Base-by-base conservation (phyloP, 1,140 invertebrate genomes). In the Lordiphosa mommai region DNA sequence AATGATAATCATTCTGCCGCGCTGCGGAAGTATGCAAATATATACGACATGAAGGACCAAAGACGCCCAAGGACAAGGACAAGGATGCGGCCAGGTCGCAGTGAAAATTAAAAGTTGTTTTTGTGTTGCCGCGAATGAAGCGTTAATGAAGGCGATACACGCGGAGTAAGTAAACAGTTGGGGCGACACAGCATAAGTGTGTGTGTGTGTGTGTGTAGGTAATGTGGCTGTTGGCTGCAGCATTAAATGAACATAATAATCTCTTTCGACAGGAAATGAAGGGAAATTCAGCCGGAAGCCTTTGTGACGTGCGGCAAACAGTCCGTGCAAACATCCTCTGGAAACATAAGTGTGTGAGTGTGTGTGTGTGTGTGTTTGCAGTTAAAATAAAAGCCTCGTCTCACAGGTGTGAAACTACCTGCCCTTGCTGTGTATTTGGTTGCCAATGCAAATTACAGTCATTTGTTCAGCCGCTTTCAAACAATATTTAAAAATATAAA, bases 1-100 rank as follows among this genome's bases (percentile, higher is more conserved):
- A 82, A 82, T 82, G 76, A 82, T 82, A 84, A 82, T 82, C 76
- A 82, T 82, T 84, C 84, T 58, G 77, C 76, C 63, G 76, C 67
- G 80, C 63, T 66, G 61, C 72, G 77, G 76, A 82, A 82, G 77
- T 82, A 84, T 82, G 76, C 77, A 82, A 82, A 82, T 84, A 82
- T 80, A 80, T 82, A 84, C 58, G 77, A 52, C 66, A 60, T 65
- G 48, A 65, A 65, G 34, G 61, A 41, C 63, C 17, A 30, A 52
- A 63, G 63, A 43, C 63, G 38, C 5, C 30, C 37, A 20, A 37
- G 46, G 34, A 49, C 48, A 61, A 64, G 47, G 43, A 50, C 40
- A 48, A 51, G 72, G 37, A 34, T 33, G 34, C 36, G 61, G 30
- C 56, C 32, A 48, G 38, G 20, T 67, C 63, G 52, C 61, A 51